A percentile compares a stretch with the other conserved stretches of the same genome.
Evolutionary conservation across 2,797 vertebrate genomes (phyloP).

Genomic region (Martes flavigula): DNA sequence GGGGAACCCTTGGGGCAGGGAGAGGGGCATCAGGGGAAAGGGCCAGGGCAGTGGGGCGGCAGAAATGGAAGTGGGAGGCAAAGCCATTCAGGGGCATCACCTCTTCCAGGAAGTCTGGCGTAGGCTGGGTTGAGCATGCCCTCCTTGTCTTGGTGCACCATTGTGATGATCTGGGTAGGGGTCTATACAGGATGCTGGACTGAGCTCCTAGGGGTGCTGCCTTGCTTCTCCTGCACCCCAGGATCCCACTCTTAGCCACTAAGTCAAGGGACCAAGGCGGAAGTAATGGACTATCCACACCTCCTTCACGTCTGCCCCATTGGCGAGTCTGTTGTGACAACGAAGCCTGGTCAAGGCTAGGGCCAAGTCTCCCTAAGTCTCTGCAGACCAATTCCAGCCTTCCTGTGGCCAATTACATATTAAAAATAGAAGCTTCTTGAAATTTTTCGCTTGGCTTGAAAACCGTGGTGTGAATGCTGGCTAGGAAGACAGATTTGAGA

Average conservation of each 20-base stretch:
- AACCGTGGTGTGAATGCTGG: neutral
- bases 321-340: neutral
- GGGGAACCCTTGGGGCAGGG: neutral
- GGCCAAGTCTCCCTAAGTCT: neutral
- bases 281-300: neutral
- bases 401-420: neutral
- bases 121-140: neutral
- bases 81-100: neutral
- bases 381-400: neutral
- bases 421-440: neutral
- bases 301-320: too few species aligned
- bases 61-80: neutral
- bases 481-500: neutral
- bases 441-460: neutral
- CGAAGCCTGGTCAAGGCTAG: neutral
- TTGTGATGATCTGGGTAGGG: fast-evolving
- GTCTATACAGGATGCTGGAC: fast-evolving
- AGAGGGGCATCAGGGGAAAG: neutral
- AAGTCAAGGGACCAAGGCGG: fast-evolving
- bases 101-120: neutral
- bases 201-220: neutral
- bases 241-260: neutral
- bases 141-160: too few species aligned
- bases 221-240: neutral
- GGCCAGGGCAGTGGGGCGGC: too few species aligned